Conservation (phyloP, 2,797 vertebrate genomes). For the Sebastes glaucus region DNA sequence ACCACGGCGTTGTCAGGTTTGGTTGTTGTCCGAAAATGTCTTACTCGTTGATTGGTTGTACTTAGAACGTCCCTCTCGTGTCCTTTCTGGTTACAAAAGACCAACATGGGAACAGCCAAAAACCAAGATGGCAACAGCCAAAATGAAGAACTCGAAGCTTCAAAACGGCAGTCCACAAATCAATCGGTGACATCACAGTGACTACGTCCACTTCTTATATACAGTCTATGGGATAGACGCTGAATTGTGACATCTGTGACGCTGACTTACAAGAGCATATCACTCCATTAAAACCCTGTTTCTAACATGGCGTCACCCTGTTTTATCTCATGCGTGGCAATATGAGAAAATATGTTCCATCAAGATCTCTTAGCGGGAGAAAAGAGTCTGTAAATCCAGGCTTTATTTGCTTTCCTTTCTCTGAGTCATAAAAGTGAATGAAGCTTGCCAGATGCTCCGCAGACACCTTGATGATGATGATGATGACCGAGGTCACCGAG, state of each 20-base stretch:
- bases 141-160: too few relatives aligned
- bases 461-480: constrained; percentile 13
- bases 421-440: constrained; percentile 28
- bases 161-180: too few relatives aligned
- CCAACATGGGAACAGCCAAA: too few relatives aligned
- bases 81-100: too few relatives aligned
- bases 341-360: neutral
- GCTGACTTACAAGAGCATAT: neutral
- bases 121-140: too few relatives aligned
- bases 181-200: too few relatives aligned
- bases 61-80: too few relatives aligned
- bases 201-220: too few relatives aligned
- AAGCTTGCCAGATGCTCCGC: neutral
- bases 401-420: neutral
- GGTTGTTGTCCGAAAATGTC: too few relatives aligned
- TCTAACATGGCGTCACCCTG: neutral
- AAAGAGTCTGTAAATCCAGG: neutral
- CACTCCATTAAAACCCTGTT: neutral
- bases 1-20: too few relatives aligned
- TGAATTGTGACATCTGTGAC: neutral
- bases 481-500: constrained; percentile 9
- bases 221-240: too few relatives aligned
- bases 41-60: too few relatives aligned
- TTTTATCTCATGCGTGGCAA: neutral
- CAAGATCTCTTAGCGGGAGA: neutral